Conservation (phyloP, 1,140 invertebrate genomes). For the Druon quercuslanigerum region DNA sequence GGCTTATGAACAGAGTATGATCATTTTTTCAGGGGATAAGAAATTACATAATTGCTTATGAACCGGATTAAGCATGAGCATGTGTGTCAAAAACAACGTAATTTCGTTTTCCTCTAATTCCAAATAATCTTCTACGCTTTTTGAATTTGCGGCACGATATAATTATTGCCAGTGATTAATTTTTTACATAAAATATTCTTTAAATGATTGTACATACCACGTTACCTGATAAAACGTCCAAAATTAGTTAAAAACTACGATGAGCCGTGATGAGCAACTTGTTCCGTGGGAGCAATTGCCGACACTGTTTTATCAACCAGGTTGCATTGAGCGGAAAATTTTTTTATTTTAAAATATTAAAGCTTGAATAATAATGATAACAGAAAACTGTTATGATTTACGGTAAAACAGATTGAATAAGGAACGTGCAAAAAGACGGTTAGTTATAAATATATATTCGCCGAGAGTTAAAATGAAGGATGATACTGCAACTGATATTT, state of each 20-base stretch:
- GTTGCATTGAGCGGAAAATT: background rate
- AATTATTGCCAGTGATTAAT: background rate
- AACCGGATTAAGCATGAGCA: conserved; percentile 35
- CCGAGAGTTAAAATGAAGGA: too few relatives aligned
- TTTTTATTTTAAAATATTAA: background rate
- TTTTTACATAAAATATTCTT: background rate
- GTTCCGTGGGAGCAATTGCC: too few relatives aligned
- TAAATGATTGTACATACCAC: background rate
- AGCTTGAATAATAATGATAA: too few relatives aligned
- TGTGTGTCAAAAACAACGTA: conserved; percentile 37
- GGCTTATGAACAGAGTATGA: too few relatives aligned
- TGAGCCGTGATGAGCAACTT: background rate
- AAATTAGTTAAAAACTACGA: background rate
- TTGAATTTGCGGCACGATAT: background rate
- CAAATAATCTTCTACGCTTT: background rate
- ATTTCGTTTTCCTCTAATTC: conserved; percentile 1
- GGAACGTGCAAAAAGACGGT: too few relatives aligned
- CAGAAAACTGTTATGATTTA: too few relatives aligned
- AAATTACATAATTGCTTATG: conserved; percentile 45
- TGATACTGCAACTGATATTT: too few relatives aligned
- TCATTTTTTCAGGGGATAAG: too few relatives aligned
- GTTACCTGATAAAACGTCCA: background rate
- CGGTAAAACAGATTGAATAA: too few relatives aligned
- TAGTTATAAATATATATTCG: too few relatives aligned
- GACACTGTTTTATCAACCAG: background rate